These are phyloP conservation scores for Myiopsitta monachus DNA, from an alignment of 2,113 vertebrate species.

Conservation along the genomic window DNA sequence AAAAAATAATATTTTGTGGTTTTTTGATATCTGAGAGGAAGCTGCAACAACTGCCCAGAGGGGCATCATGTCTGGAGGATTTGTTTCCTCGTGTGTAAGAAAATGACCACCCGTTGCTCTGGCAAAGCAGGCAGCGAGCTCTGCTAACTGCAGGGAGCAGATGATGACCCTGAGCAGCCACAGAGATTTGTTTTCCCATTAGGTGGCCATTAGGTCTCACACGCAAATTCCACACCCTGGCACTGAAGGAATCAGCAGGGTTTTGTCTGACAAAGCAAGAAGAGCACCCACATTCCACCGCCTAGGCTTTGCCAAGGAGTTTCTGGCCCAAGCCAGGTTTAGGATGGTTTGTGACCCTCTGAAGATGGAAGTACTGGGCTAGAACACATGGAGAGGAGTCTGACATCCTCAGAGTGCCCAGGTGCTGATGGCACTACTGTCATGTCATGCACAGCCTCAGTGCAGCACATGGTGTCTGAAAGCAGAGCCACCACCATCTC, in stretches of 20 bases:
- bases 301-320: not conserved
- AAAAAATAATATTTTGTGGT: accelerated
- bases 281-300: no score
- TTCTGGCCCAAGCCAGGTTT: not conserved
- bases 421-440: not conserved
- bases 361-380: not conserved
- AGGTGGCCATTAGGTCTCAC: not conserved
- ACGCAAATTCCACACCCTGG: accelerated
- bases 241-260: not conserved
- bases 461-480: not conserved
- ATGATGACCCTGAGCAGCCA: accelerated
- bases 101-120: not conserved
- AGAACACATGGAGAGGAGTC: not conserved
- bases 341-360: not conserved
- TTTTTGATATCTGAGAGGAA: not conserved
- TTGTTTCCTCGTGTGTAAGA: not conserved
- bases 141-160: not conserved
- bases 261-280: not conserved
- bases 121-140: not conserved
- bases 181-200: not conserved
- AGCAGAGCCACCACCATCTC: not conserved
- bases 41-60: not conserved
- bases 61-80: accelerated
- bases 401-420: not conserved
- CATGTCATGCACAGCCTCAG: not conserved